Evolutionary conservation across 1,140 invertebrate species (phyloP).

Genomic region (Agraylea sexmaculata): DNA sequence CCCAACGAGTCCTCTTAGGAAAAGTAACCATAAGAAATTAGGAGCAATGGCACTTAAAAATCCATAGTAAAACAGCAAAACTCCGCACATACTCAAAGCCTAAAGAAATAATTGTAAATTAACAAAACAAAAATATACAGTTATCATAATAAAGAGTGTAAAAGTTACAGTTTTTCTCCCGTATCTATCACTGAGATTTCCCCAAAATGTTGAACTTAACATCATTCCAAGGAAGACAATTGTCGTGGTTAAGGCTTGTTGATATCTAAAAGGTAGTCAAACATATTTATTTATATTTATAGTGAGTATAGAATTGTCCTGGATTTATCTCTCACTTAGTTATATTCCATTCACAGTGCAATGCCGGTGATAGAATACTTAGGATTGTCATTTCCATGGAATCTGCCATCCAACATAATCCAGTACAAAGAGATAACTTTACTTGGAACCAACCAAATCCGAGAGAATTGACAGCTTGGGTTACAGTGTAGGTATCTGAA

Average conservation of each 20-base stretch:
- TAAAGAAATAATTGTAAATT: conserved; percentile 36
- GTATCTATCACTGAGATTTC: conserved; percentile 87
- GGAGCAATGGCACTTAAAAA: conserved; percentile 82
- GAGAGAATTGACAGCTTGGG: conserved; percentile 88
- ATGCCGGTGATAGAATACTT: conserved; percentile 81
- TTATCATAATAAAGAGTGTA: conserved; percentile 2
- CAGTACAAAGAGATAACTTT: conserved; percentile 74
- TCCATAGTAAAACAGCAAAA: conserved; percentile 85
- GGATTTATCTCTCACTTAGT: conserved; percentile 48
- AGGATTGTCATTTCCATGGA: conserved; percentile 98
- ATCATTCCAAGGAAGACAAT: conserved; percentile 94
- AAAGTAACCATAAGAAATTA: conserved; percentile 81
- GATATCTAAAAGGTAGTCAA: conserved; percentile 46
- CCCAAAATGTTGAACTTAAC: conserved; percentile 92
- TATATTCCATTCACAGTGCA: conserved; percentile 91
- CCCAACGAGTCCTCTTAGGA: conserved; percentile 82
- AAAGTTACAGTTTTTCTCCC: conserved; percentile 69
- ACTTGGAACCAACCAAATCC: conserved; percentile 96
- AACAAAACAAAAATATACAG: background rate
- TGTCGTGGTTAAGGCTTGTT: conserved; percentile 53
- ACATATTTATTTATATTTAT: conserved; percentile 47
- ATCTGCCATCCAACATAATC: conserved; percentile 92
- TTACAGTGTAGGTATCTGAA: conserved; percentile 86
- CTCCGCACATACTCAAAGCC: conserved; percentile 76
- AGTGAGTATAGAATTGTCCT: conserved; percentile 45